Evolutionary conservation across 2,888 invertebrate species (phyloP), one percentile per base, ranked within the genome.

Genomic region (Syrphus vitripennis): DNA sequence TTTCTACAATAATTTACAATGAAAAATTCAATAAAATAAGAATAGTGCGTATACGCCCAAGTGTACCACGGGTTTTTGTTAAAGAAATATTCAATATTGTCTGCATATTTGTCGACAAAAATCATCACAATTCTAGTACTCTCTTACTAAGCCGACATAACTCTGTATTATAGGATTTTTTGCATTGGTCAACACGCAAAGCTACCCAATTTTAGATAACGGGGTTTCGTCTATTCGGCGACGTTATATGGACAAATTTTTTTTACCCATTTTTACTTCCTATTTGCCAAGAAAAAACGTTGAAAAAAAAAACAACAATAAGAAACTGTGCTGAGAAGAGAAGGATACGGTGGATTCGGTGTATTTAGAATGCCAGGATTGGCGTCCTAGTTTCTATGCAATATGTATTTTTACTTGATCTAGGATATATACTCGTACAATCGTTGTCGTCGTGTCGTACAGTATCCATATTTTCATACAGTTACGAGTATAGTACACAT

Each of bases 371-470:
- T 70, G 53, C 45, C 70, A 65, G 75, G 83, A 84, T 84, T 67
- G 80, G 71, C 83, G 84, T 86, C 69, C 84, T 81, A 81, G 61
- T 81, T 86, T 80, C 26, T 72, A 5, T n/a, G n/a, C 29, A 57
- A 14, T 48, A 57, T 55, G 67, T 74, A 59, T 65, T 83, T 29
- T 70, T 63, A 50, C 55, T 76, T 61, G 76, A 81, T 81, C 76
- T 72, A 77, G 77, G 84, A 81, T 81, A 77, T 34, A 72, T 55
- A 76, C 14, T 24, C n/a, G 57, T 61, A 65, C 34, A 74, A 14
- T 34, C 34, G 63, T 75, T 34, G 12, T 75, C 37, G 65, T 69
- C 24, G 67, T 65, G 70, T 71, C 61, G 37, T 75, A 34, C 67
- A 37, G 12, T 21, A 16, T 75, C 42, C 53, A 34, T 61, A 72